Evolutionary conservation across 2,797 vertebrate species (phyloP), one percentile per base, ranked within the genome.

Genomic region (Mus caroli): DNA sequence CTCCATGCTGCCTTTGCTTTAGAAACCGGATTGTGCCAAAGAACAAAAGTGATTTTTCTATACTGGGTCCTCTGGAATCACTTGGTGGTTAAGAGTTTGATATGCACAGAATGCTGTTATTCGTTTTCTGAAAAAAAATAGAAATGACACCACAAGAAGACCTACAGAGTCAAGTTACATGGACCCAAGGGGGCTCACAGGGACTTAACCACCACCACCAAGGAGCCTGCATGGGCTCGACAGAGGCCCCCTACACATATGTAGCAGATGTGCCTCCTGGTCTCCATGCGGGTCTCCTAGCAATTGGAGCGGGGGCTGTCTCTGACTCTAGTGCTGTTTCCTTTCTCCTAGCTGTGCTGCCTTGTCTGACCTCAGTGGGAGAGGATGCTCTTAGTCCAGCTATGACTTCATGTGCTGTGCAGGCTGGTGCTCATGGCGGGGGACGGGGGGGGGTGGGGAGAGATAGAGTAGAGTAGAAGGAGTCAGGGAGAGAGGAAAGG

Each of bases 11-110:
- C 24, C 3, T n/a, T 40, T 85, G 10, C 91, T 76, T 73, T 54
- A 88, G 80, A 83, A 88, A 20, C 46, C 40, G 85, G 54, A 67
- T 5, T 62, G 28, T 69, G 40, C 3, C 24, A 40, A 40, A 40
- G 87, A 94, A 76, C 12, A 78, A 84, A 87, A 75, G 90, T n/a
- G 43, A 84, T 64, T 86, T 58, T n/a, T 60, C n/a, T 28, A 15
- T 20, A 76, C n/a, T 50, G 31, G 73, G 13, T 46, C 67, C 40
- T 83, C 82, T 88, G 82, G 64, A 37, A 88, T 88, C 24, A 91
- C 20, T 11, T 34, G 31, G 75, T 77, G 62, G 69, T 24, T 76
- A 34, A 34, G 67, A 77, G 88, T 88, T 56, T 76, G 50, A 62
- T 62, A 31, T 85, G 90, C 3, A 84, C 67, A 95, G 88, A 77